Base-by-base conservation (phyloP, 1,140 invertebrate species). In the Papilio glaucus region DNA sequence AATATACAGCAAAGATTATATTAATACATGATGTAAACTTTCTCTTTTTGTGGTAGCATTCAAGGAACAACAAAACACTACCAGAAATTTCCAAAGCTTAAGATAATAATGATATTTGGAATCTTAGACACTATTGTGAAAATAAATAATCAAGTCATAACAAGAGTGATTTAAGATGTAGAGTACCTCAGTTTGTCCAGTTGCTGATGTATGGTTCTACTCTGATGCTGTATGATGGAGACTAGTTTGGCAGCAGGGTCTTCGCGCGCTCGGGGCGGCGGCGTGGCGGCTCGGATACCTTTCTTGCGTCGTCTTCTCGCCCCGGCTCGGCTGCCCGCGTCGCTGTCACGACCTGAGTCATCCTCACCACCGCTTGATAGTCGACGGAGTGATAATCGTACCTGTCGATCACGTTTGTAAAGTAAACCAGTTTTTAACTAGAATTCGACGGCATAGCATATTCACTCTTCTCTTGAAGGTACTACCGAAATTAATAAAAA, bases 151-250 rank as follows among this genome's bases (percentile, higher is more conserved):
- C 29, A 33, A 33, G 2, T 33, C 29, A 3, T 6, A 6, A 33
- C n/a, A n/a, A n/a, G 21, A 57, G 21, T 5, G 12, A 60, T 18
- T 24, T 29, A 29, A 5, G 53, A 60, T 15, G 9, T 37, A 15
- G 45, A 18, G n/a, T 77, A 95, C 95, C 95, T 94, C 62, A 95
- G 85, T 83, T 95, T 94, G 77, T 94, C 94, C 72, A 96, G 92
- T 86, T 97, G 96, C 72, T 95, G 94, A 77, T 96, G 95, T 74
- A 97, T 96, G n/a, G 96, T 96, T 84, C 96, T 95, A 79, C 96
- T 96, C 92, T 97, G 96, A n/a, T 95, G 95, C 72, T 97, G 93
- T 73, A 97, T 96, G 73, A 97, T 94, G 77, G 96, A 96, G 72
- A 97, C 95, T 13, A 97, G 93, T 73, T 95, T 94, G 72, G 97